Base-by-base conservation (phyloP, 2,888 invertebrate genomes). In the Diarsia dahlii region DNA sequence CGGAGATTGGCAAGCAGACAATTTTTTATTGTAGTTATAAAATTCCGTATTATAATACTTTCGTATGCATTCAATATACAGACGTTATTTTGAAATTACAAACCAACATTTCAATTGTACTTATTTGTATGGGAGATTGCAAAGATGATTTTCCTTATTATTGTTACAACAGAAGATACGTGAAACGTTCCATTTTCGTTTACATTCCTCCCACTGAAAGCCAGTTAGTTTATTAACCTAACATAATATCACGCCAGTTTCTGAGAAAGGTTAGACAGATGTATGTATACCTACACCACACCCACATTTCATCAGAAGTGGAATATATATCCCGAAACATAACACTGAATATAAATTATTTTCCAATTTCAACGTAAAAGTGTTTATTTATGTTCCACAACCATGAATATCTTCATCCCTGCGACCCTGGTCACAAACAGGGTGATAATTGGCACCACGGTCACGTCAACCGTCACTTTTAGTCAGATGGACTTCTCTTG, bases 401-500 rank as follows among this genome's bases (percentile, higher is more conserved):
- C 34, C 28, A 6, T 76, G 28, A 77, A 72, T 62, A 58, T 48
- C 34, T 46, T 58, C 28, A 69, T 46, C 8, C 62, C n/a, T 39
- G 48, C 34, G n/a, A 63, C n/a, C 28, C 13, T 64, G 50, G 66
- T 64, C 18, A 66, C 54, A 74, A 82, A 71, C 68, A 76, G 39
- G 34, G 60, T 13, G 74, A 52, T 63, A 73, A 78, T 82, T 79
- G 28, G 39, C 50, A 92, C 87, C 83, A 74, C 84, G 76, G 81
- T 91, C 93, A 93, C 93, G 93, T 92, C 74, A 71, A 3, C 58
- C 84, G 81, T 87, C 90, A 90, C 89, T 92, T 84, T 74, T 73
- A 67, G 72, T 48, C 63, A 76, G 89, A 93, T 93, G 91, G 93
- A 91, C 75, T 93, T 93, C 81, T 89, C 90, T 86, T 91, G 93